Conservation (phyloP, 1,140 invertebrate species). For the Oryctes rhinoceros region DNA sequence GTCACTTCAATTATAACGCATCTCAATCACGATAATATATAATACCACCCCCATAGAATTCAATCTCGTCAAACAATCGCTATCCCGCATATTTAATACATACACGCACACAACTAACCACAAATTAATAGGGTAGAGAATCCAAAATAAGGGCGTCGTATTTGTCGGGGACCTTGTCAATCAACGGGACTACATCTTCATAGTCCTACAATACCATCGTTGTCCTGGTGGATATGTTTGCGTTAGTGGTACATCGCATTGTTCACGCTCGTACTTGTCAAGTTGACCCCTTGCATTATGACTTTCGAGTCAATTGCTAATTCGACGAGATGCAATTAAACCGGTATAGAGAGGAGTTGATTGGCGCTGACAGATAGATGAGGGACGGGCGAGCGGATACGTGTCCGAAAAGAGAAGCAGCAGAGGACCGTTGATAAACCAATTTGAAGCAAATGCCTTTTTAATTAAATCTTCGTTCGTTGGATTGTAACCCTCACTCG, state of each 20-base stretch:
- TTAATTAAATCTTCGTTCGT: constrained; percentile 35
- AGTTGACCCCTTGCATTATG: constrained; percentile 31
- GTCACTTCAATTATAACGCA: no score
- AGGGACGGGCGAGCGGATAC: background rate
- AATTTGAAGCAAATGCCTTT: constrained; percentile 33
- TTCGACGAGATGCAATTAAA: constrained; percentile 35
- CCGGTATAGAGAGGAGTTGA: constrained; percentile 5
- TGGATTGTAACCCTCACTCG: background rate
- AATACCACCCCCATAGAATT: background rate
- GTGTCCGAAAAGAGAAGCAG: background rate
- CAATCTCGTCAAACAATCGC: constrained; percentile 14
- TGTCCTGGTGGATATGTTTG: background rate
- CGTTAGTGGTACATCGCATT: constrained; percentile 38
- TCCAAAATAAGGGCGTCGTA: background rate
- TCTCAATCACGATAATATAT: background rate
- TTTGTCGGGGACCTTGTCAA: constrained; percentile 1
- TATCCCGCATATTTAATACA: constrained; percentile 8
- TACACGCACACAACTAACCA: background rate
- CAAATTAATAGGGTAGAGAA: background rate
- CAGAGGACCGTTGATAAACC: constrained; percentile 32
- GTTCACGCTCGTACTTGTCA: constrained; percentile 43
- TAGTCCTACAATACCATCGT: background rate
- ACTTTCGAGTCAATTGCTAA: constrained; percentile 36
- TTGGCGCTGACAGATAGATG: constrained; percentile 33
- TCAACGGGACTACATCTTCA: background rate